phyloP scores from a whole-genome alignment of 2,113 vertebrate genomes.

The Lycocorax pyrrhopterus region DNA sequence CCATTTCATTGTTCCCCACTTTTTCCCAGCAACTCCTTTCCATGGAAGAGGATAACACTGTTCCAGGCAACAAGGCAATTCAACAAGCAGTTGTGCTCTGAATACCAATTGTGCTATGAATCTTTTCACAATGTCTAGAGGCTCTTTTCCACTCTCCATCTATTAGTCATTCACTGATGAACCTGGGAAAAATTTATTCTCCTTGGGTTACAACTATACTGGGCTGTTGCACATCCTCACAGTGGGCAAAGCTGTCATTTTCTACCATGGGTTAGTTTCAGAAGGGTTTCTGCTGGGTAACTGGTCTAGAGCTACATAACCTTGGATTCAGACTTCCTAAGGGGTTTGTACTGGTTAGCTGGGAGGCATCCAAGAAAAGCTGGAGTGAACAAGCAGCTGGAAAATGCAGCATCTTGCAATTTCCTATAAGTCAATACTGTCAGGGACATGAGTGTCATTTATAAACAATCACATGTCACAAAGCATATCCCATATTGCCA shows the following conservation, averaged over 20 bases:
- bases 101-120: neutral
- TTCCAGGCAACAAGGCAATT: conserved; percentile 1
- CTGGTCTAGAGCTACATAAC: neutral
- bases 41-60: neutral
- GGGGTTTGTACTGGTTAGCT: neutral
- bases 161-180: neutral
- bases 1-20: neutral
- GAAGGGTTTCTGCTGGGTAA: neutral
- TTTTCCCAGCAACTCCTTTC: neutral
- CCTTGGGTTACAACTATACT: neutral
- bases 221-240: neutral
- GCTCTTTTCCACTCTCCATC: neutral
- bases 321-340: neutral
- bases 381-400: neutral
- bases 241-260: neutral
- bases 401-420: neutral
- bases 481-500: neutral
- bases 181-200: neutral
- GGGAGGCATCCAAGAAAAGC: neutral
- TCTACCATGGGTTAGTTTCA: neutral
- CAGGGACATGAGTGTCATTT: neutral
- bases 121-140: neutral
- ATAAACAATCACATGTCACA: neutral
- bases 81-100: neutral
- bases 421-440: neutral